Evolutionary conservation across 1,140 invertebrate genomes (phyloP).

Genomic region (Cydia strobilella): DNA sequence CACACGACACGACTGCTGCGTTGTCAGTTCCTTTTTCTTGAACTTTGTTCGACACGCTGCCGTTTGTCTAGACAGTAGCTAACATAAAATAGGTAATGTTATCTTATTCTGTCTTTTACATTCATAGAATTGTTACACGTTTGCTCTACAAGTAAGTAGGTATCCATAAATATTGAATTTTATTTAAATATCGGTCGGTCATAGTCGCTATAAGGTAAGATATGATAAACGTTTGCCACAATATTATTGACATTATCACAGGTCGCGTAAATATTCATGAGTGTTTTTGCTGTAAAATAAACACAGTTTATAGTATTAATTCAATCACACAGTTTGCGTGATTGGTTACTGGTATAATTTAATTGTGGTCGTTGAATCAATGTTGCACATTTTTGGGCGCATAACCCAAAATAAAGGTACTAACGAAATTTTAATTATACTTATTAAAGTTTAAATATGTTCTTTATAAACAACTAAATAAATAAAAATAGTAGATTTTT

Average conservation of each 20-base stretch:
- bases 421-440: not conserved
- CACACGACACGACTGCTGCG: too few relatives aligned
- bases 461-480: too few relatives aligned
- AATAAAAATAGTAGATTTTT: too few relatives aligned
- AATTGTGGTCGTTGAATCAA: not conserved
- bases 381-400: not conserved
- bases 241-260: not conserved
- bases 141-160: too few relatives aligned
- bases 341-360: not conserved
- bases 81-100: too few relatives aligned
- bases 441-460: too few relatives aligned
- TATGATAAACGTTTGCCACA: not conserved
- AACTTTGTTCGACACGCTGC: too few relatives aligned
- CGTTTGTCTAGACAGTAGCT: too few relatives aligned
- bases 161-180: too few relatives aligned
- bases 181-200: not conserved
- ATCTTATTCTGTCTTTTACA: too few relatives aligned
- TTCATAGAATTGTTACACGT: too few relatives aligned
- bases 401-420: not conserved
- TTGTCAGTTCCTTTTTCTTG: too few relatives aligned
- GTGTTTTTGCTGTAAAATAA: not conserved
- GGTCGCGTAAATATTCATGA: slow-evolving; percentile 4
- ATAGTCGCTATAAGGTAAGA: not conserved
- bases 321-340: not conserved
- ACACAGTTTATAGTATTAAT: not conserved